phyloP scores from a whole-genome alignment of 2,797 vertebrate species.

The Zalophus californianus region DNA sequence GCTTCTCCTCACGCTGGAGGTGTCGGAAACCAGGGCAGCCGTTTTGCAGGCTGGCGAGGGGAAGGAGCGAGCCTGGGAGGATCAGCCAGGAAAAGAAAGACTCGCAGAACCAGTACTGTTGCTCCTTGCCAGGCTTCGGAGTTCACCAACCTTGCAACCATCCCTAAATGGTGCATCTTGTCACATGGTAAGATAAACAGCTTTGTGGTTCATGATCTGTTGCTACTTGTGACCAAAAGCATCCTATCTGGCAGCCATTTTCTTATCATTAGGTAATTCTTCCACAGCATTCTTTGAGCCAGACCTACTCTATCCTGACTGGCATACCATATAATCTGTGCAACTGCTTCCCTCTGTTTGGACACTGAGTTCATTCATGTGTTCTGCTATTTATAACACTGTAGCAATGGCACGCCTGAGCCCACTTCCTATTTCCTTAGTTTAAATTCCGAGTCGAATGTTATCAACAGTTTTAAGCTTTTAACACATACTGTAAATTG shows the following conservation, averaged over 20 bases:
- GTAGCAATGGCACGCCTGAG: background rate
- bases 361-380: background rate
- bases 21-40: background rate
- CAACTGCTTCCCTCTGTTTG: background rate
- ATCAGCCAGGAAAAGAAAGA: background rate
- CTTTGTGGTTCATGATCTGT: background rate
- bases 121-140: background rate
- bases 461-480: background rate
- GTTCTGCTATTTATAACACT: background rate
- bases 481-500: background rate
- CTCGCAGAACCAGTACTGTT: no score
- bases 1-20: background rate
- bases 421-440: background rate
- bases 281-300: background rate
- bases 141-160: background rate
- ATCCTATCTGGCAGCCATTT: background rate
- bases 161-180: background rate
- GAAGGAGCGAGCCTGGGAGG: background rate
- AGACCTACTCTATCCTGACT: background rate
- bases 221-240: background rate
- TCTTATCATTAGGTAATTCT: background rate
- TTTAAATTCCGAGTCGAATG: background rate
- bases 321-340: background rate
- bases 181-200: background rate
- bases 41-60: background rate